Evolutionary conservation across 2,113 vertebrate species (phyloP), one percentile per base, ranked within the genome.

Genomic region (Nipponia nippon): DNA sequence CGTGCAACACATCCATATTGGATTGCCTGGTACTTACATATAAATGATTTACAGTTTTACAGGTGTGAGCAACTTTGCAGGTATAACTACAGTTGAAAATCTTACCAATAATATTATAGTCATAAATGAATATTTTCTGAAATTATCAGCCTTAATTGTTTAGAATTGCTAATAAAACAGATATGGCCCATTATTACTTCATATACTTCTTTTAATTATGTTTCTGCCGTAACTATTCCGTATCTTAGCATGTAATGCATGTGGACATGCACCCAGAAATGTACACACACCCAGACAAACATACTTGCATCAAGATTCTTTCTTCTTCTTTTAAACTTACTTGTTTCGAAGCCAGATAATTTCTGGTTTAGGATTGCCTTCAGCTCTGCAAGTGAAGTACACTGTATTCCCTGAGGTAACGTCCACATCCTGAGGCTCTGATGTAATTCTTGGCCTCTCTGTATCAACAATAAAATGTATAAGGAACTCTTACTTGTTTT

Each of bases 301-400:
- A 34, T 6, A 67, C 12, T 71, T 69, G 77, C 22, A 87, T 23
- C 29, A 72, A 46, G 26, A 53, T 83, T 69, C 46, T 90, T 50
- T 91, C 91, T 92, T 91, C 80, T 61, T 92, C 59, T 91, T 93
- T 92, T 79, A 80, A 87, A 88, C 99, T 98, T 97, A 99, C 99
- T 99, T 99, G 98, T 99, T 99, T 88, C 99, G 98, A 83, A 99
- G 99, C 99, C 99, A 99, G 97, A 99, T 99, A 96, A 99, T 99
- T 98, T 99, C 99, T 47, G 99, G 99, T 97, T 99, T 99, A 80
- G 99, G 99, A 98, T 99, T 99, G 92, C 99, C 99, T 97, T 99
- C 99, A 4, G 99, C 99, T 97, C 99, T 98, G 95, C 99, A 99
- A 90, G 99, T 99, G 97, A 99, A 99, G 98, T 99, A 99, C 87